These are phyloP conservation scores for Trachelus stipa DNA, from an alignment of 2,888 invertebrate genomes.

Conservation along the genomic window DNA sequence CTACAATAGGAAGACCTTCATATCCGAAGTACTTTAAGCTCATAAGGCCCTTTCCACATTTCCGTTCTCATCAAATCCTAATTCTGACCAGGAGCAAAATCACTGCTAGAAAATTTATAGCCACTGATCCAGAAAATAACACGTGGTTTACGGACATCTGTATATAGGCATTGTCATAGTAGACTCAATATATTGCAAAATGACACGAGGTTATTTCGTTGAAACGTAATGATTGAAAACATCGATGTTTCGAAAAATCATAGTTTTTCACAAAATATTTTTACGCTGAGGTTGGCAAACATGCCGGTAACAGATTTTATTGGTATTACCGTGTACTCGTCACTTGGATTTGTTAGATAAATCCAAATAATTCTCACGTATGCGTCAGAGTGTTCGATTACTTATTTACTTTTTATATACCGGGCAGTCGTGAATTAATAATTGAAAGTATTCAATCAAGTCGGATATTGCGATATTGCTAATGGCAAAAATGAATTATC, in stretches of 20 bases:
- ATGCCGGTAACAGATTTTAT: background rate
- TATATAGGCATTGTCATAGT: background rate
- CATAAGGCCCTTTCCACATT: background rate
- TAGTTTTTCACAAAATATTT: background rate
- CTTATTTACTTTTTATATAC: background rate
- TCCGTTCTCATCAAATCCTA: background rate
- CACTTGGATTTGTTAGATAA: background rate
- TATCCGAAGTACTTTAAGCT: background rate
- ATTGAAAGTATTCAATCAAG: no score
- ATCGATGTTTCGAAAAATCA: background rate
- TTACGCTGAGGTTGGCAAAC: background rate
- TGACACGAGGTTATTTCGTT: background rate
- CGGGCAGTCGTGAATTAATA: no score
- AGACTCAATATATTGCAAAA: background rate
- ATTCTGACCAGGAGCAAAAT: background rate
- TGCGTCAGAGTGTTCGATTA: background rate
- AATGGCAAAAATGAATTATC: no score
- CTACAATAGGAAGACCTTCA: background rate
- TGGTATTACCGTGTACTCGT: background rate
- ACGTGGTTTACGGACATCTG: background rate
- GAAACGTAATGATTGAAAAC: background rate
- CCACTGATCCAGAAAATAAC: background rate
- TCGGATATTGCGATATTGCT: no score
- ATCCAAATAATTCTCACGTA: background rate
- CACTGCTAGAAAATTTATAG: background rate